These are phyloP conservation scores for Noctua janthina DNA, from an alignment of 2,888 invertebrate species.

Conservation along the genomic window DNA sequence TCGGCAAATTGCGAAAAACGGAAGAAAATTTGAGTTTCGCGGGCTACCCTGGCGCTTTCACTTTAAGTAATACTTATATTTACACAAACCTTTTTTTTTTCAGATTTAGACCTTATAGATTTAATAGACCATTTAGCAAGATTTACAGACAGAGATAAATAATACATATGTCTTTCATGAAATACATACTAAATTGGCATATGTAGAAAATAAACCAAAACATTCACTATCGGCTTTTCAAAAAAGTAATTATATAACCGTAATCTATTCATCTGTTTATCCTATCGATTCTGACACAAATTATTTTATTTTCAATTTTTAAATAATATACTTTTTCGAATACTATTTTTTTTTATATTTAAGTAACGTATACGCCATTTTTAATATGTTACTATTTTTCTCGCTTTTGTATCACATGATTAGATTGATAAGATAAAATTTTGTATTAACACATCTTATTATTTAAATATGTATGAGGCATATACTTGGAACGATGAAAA, in stretches of 20 bases:
- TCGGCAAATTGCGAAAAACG: too few relatives aligned
- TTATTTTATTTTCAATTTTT: background rate
- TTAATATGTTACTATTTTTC: slow-evolving; percentile 5
- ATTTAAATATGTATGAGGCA: background rate
- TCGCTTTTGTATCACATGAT: slow-evolving; percentile 23
- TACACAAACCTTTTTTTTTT: slow-evolving; percentile 5
- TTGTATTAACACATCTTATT: background rate
- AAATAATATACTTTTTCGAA: background rate
- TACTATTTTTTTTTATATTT: background rate
- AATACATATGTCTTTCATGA: background rate
- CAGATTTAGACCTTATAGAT: background rate
- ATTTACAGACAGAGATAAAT: slow-evolving; percentile 3
- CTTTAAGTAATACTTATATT: slow-evolving; percentile 1
- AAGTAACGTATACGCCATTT: background rate
- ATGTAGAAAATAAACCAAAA: slow-evolving; percentile 28
- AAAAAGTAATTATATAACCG: slow-evolving; percentile 4
- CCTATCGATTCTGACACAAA: slow-evolving; percentile 9
- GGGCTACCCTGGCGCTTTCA: too few relatives aligned
- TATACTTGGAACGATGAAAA: slow-evolving; percentile 1
- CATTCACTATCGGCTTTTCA: background rate
- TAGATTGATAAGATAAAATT: background rate
- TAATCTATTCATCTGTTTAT: slow-evolving; percentile 9
- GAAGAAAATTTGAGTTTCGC: too few relatives aligned
- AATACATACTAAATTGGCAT: background rate
- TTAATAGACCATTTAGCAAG: slow-evolving; percentile 3